These are phyloP conservation scores for Chorisops tibialis DNA, from an alignment of 2,888 invertebrate genomes.

Conservation along the genomic window DNA sequence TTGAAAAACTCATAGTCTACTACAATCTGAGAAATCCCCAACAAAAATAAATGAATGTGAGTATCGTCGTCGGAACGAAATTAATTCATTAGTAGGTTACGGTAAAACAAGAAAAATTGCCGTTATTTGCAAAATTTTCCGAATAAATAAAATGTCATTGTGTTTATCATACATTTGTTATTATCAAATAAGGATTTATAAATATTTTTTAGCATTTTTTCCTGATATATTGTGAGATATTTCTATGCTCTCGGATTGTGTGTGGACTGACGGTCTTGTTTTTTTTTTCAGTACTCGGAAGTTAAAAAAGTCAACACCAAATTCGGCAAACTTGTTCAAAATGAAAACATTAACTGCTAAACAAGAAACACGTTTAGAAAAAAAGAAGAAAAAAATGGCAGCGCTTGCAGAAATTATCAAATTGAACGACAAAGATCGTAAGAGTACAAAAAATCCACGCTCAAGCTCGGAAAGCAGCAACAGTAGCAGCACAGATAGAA, in stretches of 20 bases:
- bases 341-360: conserved; percentile 54
- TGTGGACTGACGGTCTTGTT: background rate
- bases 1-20: background rate
- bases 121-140: conserved; percentile 29
- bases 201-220: conserved; percentile 23
- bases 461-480: conserved; percentile 5
- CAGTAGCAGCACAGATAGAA: background rate
- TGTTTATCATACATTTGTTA: conserved; percentile 22
- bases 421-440: conserved; percentile 60
- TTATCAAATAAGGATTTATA: conserved; percentile 25
- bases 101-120: conserved; percentile 29
- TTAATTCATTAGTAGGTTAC: conserved; percentile 19
- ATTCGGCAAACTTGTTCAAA: conserved; percentile 27
- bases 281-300: conserved; percentile 2
- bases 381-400: conserved; percentile 62
- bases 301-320: conserved; percentile 4
- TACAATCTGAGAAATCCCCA: background rate
- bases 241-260: background rate
- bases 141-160: conserved; percentile 24
- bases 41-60: conserved; percentile 16
- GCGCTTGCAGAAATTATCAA: conserved; percentile 60
- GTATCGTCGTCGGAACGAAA: conserved; percentile 10
- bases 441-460: conserved; percentile 2
- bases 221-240: conserved; percentile 24
- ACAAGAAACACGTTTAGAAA: conserved; percentile 57